phyloP scores from a whole-genome alignment of 2,113 vertebrate genomes.

The Orientallactaga bullata region DNA sequence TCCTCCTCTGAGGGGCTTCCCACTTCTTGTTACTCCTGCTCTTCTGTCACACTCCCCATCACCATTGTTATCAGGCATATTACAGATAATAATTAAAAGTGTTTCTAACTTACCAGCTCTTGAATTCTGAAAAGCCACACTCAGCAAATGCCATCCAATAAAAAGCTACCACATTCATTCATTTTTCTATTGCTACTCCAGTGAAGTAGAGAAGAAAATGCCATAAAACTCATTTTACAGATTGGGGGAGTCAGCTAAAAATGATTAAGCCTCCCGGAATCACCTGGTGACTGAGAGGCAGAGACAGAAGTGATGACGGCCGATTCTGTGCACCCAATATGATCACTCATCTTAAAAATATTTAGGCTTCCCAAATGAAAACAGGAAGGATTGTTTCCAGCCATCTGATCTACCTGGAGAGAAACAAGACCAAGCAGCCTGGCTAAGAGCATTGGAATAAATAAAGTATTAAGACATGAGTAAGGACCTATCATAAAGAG shows the following conservation, averaged over 20 bases:
- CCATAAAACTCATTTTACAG: conserved; percentile 48
- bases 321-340: background rate
- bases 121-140: conserved; percentile 9
- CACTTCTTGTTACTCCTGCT: background rate
- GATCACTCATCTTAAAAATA: conserved; percentile 58
- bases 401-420: conserved; percentile 41
- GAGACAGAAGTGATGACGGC: conserved; percentile 32
- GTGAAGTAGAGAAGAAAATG: conserved; percentile 42
- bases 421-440: conserved; percentile 58
- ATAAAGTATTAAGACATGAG: conserved; percentile 60
- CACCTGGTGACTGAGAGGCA: conserved; percentile 51
- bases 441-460: conserved; percentile 62
- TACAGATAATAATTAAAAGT: background rate
- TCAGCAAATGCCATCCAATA: conserved; percentile 29
- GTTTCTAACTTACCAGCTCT: background rate
- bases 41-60: too few relatives aligned
- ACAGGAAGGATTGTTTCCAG: conserved; percentile 32
- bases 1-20: background rate
- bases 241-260: conserved; percentile 45
- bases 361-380: conserved; percentile 57
- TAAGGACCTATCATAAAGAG: conserved; percentile 63
- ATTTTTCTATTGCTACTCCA: conserved; percentile 31
- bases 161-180: background rate
- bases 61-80: background rate
- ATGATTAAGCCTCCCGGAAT: conserved; percentile 22